Base-by-base conservation (phyloP, 2,888 invertebrate species). In the Ormia ochracea region DNA sequence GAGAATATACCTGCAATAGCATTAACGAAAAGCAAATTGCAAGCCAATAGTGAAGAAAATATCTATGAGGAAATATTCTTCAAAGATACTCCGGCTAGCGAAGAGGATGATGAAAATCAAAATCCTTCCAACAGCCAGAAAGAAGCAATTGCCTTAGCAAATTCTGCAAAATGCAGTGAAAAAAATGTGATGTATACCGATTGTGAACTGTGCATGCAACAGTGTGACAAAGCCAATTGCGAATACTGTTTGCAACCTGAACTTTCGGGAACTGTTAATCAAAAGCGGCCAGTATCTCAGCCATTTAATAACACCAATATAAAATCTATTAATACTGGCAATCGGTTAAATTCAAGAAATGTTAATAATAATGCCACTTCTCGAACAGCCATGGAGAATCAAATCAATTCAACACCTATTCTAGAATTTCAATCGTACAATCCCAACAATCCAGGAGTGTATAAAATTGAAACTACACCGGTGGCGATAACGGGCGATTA, bases 31-130 rank as follows among this genome's bases (percentile, higher is more conserved):
- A 87, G 85, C 58, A 86, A 86, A 31, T 50, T 85, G 19, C 85
- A 86, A 2, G 85, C 88, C 2, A 88, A 88, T 82, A 90, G 90
- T 76, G 90, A 90, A 54, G 90, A 90, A 75, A 90, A 90, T 74
- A 90, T 90, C 50, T 90, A 90, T 74, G 90, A 90, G 76, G 90
- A 90, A 82, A 90, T 90, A 31, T 90, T 87, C 78, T 90, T 89
- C 65, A 87, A 87, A 69, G 89, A 90, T 33, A 85, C 86, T 23
- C 84, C 83, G 70, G 76, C 68, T 1, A 85, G 85, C 23, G 83
- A 84, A 4, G 83, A 83, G n/a, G 84, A 84, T 23, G 84, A 85
- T 58, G 82, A 82, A 66, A 74, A 79, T 58, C 45, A 70, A 63
- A 61, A 82, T 66, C 74, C 69, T 23, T 68, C 63, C 10, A 80